phyloP scores from a whole-genome alignment of 1,140 invertebrate species.

The Drosophila malerkotliana region DNA sequence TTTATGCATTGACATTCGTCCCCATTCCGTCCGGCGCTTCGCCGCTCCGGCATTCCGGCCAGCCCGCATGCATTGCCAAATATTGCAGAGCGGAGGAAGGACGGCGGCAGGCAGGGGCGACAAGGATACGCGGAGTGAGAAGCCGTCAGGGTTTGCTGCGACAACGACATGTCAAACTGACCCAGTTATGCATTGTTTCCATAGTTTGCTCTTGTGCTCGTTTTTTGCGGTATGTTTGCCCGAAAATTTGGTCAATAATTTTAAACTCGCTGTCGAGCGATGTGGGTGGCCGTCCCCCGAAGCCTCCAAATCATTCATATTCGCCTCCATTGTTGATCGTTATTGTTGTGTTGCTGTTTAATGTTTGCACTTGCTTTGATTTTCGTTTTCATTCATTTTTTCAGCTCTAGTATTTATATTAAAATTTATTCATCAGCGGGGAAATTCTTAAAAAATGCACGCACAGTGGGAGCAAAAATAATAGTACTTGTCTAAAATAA shows the following conservation, averaged over 20 bases:
- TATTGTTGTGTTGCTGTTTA: slow-evolving; percentile 55
- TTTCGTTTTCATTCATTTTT: slow-evolving; percentile 47
- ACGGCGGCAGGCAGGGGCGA: not conserved
- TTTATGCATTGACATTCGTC: slow-evolving; percentile 76
- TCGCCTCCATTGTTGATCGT: slow-evolving; percentile 49
- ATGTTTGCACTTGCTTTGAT: slow-evolving; percentile 75
- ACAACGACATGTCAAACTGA: slow-evolving; percentile 80
- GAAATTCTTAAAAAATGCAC: not conserved
- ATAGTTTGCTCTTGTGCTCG: slow-evolving; percentile 73
- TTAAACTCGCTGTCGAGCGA: slow-evolving; percentile 41
- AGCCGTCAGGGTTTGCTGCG: slow-evolving; percentile 67
- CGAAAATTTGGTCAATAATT: slow-evolving; percentile 81
- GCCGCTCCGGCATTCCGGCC: not conserved
- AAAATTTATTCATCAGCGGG: slow-evolving; percentile 52
- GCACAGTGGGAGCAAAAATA: slow-evolving; percentile 12
- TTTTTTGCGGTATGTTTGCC: slow-evolving; percentile 72
- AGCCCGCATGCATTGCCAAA: slow-evolving; percentile 47
- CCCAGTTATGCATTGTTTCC: slow-evolving; percentile 68
- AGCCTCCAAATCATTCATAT: slow-evolving; percentile 55
- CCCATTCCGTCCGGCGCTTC: slow-evolving; percentile 23
- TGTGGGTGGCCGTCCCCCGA: not conserved
- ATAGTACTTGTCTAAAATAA: slow-evolving; percentile 8
- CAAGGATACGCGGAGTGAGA: not conserved
- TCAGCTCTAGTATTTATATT: slow-evolving; percentile 48
- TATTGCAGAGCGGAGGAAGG: slow-evolving; percentile 29